Evolutionary conservation across 2,113 vertebrate species (phyloP).

Genomic region (Candoia aspera): DNA sequence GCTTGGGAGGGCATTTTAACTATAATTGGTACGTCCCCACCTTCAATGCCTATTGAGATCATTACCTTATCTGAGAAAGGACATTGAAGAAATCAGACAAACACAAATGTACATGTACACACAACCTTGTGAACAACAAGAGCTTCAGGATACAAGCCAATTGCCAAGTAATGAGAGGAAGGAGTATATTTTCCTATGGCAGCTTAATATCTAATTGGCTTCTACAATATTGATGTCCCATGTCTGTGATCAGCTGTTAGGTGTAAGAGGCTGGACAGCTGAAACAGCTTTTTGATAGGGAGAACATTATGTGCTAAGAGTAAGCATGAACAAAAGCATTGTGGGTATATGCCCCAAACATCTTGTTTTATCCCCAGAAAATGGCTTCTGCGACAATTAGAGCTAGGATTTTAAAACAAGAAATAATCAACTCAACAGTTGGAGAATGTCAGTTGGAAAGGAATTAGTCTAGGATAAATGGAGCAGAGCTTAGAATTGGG

Average conservation of each 20-base stretch:
- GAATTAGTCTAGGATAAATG: too few relatives aligned
- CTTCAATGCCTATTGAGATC: conserved; percentile 48
- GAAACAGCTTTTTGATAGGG: background rate
- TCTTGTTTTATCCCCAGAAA: too few relatives aligned
- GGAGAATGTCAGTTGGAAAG: too few relatives aligned
- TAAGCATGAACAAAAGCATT: background rate
- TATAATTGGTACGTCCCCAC: conserved; percentile 59
- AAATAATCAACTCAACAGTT: too few relatives aligned
- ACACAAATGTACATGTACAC: too few relatives aligned
- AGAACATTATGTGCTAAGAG: background rate
- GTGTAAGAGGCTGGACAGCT: background rate
- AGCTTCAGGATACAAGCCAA: conserved; percentile 13
- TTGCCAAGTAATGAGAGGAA: conserved; percentile 36
- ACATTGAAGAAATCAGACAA: conserved; percentile 57
- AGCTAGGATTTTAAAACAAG: too few relatives aligned
- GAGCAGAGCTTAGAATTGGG: too few relatives aligned
- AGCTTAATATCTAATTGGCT: background rate
- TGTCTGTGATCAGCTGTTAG: background rate
- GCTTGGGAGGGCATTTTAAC: conserved; percentile 66
- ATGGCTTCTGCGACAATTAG: too few relatives aligned
- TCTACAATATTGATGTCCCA: background rate
- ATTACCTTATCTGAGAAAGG: conserved; percentile 60
- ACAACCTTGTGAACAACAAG: too few relatives aligned
- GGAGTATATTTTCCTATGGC: conserved; percentile 24
- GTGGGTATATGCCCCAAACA: too few relatives aligned